phyloP scores from a whole-genome alignment of 2,888 invertebrate genomes.

The Leptopilina syphax region DNA sequence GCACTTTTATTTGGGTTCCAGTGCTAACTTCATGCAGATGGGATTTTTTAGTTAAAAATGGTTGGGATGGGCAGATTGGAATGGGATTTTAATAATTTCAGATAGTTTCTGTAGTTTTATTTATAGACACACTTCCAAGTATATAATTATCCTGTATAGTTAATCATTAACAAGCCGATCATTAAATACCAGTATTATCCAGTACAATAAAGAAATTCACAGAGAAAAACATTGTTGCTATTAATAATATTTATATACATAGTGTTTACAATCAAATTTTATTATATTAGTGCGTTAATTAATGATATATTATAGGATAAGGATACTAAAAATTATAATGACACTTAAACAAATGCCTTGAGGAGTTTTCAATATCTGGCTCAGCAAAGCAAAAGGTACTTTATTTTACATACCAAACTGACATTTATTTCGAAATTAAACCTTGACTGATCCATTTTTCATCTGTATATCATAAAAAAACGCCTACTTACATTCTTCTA shows the following conservation, averaged over 20 bases:
- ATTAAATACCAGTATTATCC: slow-evolving; percentile 32
- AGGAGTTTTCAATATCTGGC: slow-evolving; percentile 17
- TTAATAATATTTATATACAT: background rate
- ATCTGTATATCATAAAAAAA: background rate
- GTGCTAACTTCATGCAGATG: background rate
- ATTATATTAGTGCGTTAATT: background rate
- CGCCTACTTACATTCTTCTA: slow-evolving; percentile 20
- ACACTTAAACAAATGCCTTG: slow-evolving; percentile 5
- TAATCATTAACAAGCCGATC: slow-evolving; percentile 14
- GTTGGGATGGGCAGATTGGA: slow-evolving; percentile 5
- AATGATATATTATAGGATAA: background rate
- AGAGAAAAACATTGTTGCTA: background rate
- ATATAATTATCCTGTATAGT: slow-evolving; percentile 26
- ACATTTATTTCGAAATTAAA: slow-evolving; percentile 19
- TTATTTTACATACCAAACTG: background rate
- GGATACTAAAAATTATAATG: background rate
- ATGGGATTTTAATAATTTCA: slow-evolving; percentile 29
- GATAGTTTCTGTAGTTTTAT: slow-evolving; percentile 45
- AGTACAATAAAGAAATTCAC: slow-evolving; percentile 8
- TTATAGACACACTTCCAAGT: slow-evolving; percentile 52
- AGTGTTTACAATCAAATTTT: slow-evolving; percentile 26
- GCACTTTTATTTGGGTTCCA: background rate
- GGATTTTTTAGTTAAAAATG: background rate
- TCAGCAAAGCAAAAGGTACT: background rate
- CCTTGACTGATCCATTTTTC: slow-evolving; percentile 15